Percentiles rank a stretch among this genome's conserved stretches.
These are phyloP conservation scores for Onychomys arenicola DNA, from an alignment of 2,797 vertebrate genomes.

Conservation along the genomic window DNA sequence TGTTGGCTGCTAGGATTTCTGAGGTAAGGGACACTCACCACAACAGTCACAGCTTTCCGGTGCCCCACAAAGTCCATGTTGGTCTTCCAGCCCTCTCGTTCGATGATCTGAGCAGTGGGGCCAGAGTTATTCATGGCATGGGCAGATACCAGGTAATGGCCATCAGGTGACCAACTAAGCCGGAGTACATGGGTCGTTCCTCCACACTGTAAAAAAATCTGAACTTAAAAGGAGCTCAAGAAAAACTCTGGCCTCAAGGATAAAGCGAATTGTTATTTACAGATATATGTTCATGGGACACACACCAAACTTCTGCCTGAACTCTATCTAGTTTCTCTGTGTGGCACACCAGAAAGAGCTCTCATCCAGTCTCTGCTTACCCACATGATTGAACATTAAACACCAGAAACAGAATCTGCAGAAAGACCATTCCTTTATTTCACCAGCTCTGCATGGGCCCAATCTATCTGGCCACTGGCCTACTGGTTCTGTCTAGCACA, in stretches of 20 bases:
- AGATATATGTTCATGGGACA: neutral
- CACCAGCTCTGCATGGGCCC: neutral
- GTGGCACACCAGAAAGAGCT: neutral
- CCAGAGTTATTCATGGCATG: constrained; percentile 99
- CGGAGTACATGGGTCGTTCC: constrained; percentile 98
- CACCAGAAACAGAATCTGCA: neutral
- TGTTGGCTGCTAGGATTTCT: neutral
- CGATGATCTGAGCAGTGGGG: constrained; percentile 98
- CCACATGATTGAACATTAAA: neutral
- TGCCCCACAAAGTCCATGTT: constrained; percentile 99
- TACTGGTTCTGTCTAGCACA: neutral
- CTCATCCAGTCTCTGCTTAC: neutral
- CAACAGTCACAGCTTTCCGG: constrained; percentile 98
- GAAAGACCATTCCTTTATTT: neutral
- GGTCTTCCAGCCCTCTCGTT: constrained; percentile 98
- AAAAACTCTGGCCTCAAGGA: neutral
- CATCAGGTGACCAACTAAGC: constrained; percentile 99
- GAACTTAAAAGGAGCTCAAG: constrained; percentile 20
- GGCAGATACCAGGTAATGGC: constrained; percentile 99
- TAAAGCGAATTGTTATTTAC: constrained; percentile 10
- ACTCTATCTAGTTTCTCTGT: neutral
- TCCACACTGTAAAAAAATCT: constrained; percentile 91
- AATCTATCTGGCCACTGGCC: neutral
- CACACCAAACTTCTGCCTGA: neutral
- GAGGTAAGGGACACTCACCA: constrained; percentile 90